phyloP scores from a whole-genome alignment of 2,797 vertebrate species.

The Onychomys leucogaster region DNA sequence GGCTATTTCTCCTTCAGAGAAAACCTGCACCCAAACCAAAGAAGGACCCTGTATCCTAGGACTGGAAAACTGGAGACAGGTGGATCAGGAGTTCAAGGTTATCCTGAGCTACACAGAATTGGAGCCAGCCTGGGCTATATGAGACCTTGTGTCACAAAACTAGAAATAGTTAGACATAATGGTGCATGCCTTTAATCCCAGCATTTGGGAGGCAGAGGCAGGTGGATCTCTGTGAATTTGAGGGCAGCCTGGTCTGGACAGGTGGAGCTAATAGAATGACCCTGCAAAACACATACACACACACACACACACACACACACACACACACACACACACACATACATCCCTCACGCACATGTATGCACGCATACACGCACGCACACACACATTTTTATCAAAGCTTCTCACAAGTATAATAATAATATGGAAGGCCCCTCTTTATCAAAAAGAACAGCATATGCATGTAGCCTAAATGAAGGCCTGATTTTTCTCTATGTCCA shows the following conservation, averaged over 20 bases:
- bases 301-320: no score
- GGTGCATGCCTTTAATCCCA: neutral
- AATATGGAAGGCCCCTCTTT: neutral
- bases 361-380: neutral
- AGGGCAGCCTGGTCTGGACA: neutral
- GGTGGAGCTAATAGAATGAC: neutral
- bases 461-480: no score
- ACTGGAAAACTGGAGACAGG: neutral
- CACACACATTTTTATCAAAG: neutral
- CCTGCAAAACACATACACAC: neutral
- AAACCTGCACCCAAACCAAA: neutral
- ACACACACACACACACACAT: neutral
- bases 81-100: neutral
- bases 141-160: neutral
- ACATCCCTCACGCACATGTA: no score
- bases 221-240: neutral
- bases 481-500: neutral
- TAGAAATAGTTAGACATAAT: neutral
- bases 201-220: neutral
- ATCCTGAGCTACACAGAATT: neutral
- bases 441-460: neutral
- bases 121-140: neutral
- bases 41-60: neutral
- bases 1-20: neutral
- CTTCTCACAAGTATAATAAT: neutral